phyloP scores from a whole-genome alignment of 2,888 invertebrate genomes.

The Acrobeloides nanus region DNA sequence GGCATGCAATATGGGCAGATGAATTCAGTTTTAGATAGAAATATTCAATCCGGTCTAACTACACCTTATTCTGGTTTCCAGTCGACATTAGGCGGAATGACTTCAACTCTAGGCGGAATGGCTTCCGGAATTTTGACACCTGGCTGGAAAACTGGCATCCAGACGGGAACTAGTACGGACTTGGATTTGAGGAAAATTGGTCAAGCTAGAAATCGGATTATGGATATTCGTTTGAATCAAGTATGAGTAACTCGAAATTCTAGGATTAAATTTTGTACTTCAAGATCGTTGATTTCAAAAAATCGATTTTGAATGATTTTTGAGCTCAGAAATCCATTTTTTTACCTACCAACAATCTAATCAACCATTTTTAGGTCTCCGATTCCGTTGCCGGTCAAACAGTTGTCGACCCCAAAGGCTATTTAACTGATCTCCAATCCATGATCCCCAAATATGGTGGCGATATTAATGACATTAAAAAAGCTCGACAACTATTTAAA shows the following conservation, averaged over 20 bases:
- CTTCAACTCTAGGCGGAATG: conserved; percentile 31
- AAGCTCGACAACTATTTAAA: conserved; percentile 79
- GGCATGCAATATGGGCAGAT: conserved; percentile 61
- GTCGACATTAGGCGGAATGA: conserved; percentile 34
- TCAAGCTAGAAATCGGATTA: conserved; percentile 92
- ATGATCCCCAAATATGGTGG: conserved; percentile 98
- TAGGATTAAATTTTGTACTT: neutral
- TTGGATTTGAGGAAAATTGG: conserved; percentile 96
- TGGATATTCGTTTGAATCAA: conserved; percentile 96
- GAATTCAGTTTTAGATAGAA: conserved; percentile 70
- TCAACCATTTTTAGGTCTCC: conserved; percentile 56
- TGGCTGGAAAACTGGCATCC: conserved; percentile 66
- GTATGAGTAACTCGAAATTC: conserved; percentile 37
- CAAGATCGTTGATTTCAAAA: neutral
- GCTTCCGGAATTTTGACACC: conserved; percentile 62
- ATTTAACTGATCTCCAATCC: conserved; percentile 95
- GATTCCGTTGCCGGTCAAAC: conserved; percentile 98
- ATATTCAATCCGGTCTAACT: conserved; percentile 42
- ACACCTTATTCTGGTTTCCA: conserved; percentile 26
- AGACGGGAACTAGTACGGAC: conserved; percentile 60
- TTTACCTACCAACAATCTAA: neutral
- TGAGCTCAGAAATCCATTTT: too few relatives aligned
- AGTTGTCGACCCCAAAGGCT: conserved; percentile 98
- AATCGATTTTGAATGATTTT: neutral
- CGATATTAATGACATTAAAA: conserved; percentile 57